Percentiles rank a stretch among this genome's conserved stretches.
Conservation (phyloP, 2,888 invertebrate species). For the Hemistola chrysoprasaria region DNA sequence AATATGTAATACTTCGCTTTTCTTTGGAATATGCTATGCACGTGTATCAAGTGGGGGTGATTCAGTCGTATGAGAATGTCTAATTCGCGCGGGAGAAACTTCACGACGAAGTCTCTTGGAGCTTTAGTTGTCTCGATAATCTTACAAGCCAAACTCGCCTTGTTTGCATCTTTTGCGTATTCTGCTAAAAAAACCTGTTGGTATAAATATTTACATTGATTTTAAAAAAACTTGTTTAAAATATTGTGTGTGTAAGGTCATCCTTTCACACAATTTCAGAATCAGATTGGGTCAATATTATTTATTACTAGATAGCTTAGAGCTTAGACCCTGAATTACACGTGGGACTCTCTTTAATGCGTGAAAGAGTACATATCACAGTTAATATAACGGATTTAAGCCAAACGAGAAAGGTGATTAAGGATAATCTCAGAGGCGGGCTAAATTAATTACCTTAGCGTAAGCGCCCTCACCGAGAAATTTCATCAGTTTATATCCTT, state of each 20-base stretch:
- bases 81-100: conserved; percentile 92
- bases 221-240: too few species aligned
- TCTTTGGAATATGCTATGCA: conserved; percentile 89
- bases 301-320: too few species aligned
- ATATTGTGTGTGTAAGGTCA: too few species aligned
- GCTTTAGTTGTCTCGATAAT: conserved; percentile 87
- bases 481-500: conserved; percentile 84
- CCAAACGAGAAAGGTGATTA: not conserved
- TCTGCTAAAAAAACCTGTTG: conserved; percentile 70
- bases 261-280: too few species aligned
- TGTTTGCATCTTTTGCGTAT: conserved; percentile 58
- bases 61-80: conserved; percentile 88
- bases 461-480: conserved; percentile 90
- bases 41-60: conserved; percentile 90
- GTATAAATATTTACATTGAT: conserved; percentile 5
- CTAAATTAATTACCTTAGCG: conserved; percentile 84
- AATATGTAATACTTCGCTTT: conserved; percentile 89
- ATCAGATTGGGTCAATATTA: too few species aligned
- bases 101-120: conserved; percentile 88
- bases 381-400: too few species aligned
- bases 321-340: too few species aligned
- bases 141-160: conserved; percentile 85
- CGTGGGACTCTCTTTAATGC: too few species aligned
- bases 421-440: not conserved
- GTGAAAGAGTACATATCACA: too few species aligned